Conservation (phyloP, 2,888 invertebrate species). For the Euzophera pinguis region DNA sequence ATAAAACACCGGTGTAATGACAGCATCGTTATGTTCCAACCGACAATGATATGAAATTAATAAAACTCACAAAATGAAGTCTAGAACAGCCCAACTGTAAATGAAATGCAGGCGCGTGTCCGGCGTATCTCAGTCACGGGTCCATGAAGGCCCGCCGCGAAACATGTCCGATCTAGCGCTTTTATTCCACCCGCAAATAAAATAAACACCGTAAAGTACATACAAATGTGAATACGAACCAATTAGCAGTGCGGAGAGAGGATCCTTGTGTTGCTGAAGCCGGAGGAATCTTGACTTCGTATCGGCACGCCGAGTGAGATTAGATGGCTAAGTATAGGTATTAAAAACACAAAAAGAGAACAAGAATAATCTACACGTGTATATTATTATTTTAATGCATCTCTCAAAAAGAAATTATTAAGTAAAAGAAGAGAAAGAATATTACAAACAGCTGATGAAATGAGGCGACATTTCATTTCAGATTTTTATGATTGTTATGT, state of each 20-base stretch:
- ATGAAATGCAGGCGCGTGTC: no score
- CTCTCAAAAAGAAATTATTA: neutral
- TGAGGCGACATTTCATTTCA: neutral
- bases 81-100: no score
- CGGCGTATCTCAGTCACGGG: no score
- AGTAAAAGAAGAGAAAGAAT: neutral
- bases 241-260: conserved; percentile 61
- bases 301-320: conserved; percentile 2
- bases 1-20: no score
- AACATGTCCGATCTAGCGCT: neutral
- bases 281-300: conserved; percentile 62
- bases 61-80: no score
- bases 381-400: neutral
- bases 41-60: no score
- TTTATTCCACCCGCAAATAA: neutral
- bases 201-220: neutral
- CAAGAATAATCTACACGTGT: neutral
- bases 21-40: no score
- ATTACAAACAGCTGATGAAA: conserved; percentile 10
- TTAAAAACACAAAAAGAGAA: neutral
- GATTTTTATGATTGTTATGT: neutral
- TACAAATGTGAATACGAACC: conserved; percentile 34
- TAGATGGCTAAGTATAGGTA: neutral
- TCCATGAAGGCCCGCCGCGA: neutral
- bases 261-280: conserved; percentile 54